Percentiles rank a stretch among this genome's conserved stretches.
These are phyloP conservation scores for Podarcis siculus DNA, from an alignment of 2,797 vertebrate genomes.

Conservation along the genomic window DNA sequence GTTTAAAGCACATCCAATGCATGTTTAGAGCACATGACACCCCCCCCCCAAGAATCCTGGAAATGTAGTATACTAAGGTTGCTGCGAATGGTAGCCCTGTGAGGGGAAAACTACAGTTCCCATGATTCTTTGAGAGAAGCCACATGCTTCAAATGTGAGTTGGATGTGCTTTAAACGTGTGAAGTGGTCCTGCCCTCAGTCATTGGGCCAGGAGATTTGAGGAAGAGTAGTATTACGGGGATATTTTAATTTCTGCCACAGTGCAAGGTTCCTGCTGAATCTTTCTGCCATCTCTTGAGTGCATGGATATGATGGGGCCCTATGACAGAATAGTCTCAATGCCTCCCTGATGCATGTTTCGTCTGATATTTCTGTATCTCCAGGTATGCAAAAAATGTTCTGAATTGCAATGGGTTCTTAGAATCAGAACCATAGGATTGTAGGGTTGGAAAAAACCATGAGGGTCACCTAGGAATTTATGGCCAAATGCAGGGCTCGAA, in stretches of 20 bases:
- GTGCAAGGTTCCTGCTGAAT: not conserved
- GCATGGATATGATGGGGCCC: fast-evolving
- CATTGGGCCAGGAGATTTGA: not conserved
- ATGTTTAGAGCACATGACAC: too few species aligned
- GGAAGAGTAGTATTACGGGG: not conserved
- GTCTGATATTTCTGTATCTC: not conserved
- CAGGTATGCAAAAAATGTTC: not conserved
- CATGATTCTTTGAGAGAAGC: too few species aligned
- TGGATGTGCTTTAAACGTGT: too few species aligned
- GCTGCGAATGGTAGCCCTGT: too few species aligned
- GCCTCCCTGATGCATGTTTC: not conserved
- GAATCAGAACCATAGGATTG: too few species aligned
- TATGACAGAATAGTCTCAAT: conserved; percentile 15
- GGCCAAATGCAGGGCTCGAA: not conserved
- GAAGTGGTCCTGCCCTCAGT: not conserved
- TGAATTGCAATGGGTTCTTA: not conserved
- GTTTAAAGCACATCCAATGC: too few species aligned
- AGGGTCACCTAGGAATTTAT: too few species aligned
- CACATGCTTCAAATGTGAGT: too few species aligned
- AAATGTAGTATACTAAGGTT: too few species aligned
- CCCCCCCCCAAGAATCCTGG: too few species aligned
- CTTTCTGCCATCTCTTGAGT: not conserved
- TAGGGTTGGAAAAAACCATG: too few species aligned
- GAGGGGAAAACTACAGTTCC: too few species aligned
- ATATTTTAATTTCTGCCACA: not conserved